These are phyloP conservation scores for Orius laevigatus DNA, from an alignment of 1,140 invertebrate genomes.

Conservation along the genomic window DNA sequence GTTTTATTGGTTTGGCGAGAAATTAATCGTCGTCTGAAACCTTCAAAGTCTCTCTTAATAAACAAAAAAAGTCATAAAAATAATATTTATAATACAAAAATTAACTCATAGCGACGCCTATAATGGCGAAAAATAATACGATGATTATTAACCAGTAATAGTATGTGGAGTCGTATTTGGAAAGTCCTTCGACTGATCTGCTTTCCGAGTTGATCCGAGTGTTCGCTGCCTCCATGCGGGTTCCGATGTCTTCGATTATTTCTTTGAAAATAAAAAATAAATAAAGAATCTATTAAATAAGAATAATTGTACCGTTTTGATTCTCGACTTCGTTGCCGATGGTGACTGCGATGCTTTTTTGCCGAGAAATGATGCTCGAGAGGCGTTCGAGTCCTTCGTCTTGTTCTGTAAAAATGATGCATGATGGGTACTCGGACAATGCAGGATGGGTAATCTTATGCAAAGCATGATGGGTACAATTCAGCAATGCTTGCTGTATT, in stretches of 20 bases:
- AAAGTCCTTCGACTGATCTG: constrained; percentile 41
- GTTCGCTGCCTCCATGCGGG: constrained; percentile 53
- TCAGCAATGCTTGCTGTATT: no score
- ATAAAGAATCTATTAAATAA: constrained; percentile 14
- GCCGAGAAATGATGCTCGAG: constrained; percentile 55
- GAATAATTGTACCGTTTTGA: constrained; percentile 49
- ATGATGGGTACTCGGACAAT: no score
- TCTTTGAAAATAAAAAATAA: constrained; percentile 34
- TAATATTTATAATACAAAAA: no score
- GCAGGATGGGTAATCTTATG: no score
- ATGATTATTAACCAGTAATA: constrained; percentile 52
- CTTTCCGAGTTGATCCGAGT: constrained; percentile 48
- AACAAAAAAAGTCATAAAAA: no score
- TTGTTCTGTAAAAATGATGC: constrained; percentile 48
- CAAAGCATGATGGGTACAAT: no score
- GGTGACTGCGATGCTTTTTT: constrained; percentile 56
- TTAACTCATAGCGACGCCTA: constrained; percentile 14
- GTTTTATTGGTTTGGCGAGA: constrained; percentile 4
- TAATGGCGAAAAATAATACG: constrained; percentile 39
- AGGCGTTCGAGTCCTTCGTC: constrained; percentile 58
- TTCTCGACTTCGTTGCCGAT: constrained; percentile 59
- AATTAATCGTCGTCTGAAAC: no score
- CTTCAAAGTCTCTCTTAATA: no score
- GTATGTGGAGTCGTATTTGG: constrained; percentile 50
- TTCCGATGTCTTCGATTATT: constrained; percentile 60